Base-by-base conservation (phyloP, 2,797 vertebrate genomes). In the Lacerta bilineata region DNA sequence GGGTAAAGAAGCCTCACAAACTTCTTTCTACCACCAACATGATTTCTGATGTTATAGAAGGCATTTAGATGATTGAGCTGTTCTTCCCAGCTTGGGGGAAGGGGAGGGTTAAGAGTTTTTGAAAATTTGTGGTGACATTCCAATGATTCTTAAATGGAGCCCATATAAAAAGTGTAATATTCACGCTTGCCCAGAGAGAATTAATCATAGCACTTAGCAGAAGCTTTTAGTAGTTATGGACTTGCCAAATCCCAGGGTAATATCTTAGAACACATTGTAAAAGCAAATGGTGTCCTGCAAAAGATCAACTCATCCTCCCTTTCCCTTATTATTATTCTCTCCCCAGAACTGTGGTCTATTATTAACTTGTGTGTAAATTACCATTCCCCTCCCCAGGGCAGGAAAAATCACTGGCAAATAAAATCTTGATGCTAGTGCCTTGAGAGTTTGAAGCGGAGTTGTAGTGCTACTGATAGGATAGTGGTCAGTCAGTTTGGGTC, bases 151-250 rank as follows among this genome's bases (percentile, higher is more conserved):
- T 66, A 66, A 41, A 43, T n/a, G 74, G 59, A 66, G 39, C 27
- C 72, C 17, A 66, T 66, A 72, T 46, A 85, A 85, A 76, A 77
- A 75, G 59, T 64, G 8, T 77, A 77, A 55, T 72, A 55, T 55
- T 77, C 27, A 85, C 76, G 5, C 74, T 64, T 77, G 25, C 9
- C 36, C 18, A 25, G 36, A 20, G 74, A 76, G 55, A 25, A 77
- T 66, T 85, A 18, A 85, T 85, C 77, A 77, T 46, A 66, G 59
- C 59, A 43, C 59, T 85, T 85, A 29, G 55, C 36, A 85, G 55
- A 85, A 76, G 71, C 83, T 76, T 85, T 85, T 85, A 85, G 84
- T 85, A 43, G 36, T 85, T 76, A 41, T 15, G 5, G 55, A 85
- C 55, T 76, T 85, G 84, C 84, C 55, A 76, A 76, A 36, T 85